Evolutionary conservation across 2,888 invertebrate species (phyloP).

Genomic region (Dryocosmus kuriphilus): DNA sequence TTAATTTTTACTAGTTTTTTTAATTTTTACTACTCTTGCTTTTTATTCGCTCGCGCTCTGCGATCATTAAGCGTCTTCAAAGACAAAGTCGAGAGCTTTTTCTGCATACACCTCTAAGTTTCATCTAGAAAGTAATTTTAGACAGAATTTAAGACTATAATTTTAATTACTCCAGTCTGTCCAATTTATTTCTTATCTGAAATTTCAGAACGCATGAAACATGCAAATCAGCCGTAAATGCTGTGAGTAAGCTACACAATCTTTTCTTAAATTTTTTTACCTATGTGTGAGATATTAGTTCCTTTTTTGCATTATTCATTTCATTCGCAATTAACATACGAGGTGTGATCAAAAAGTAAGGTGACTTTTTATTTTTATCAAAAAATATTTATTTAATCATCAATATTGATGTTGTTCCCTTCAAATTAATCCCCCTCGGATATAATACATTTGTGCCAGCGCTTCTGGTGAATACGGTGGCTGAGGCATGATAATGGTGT

Average conservation of each 20-base stretch:
- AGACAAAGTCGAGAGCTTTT: neutral
- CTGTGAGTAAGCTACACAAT: neutral
- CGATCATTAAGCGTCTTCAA: neutral
- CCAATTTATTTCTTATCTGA: neutral
- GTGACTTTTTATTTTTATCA: too few relatives aligned
- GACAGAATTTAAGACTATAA: neutral
- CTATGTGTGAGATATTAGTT: neutral
- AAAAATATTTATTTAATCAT: too few relatives aligned
- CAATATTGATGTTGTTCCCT: too few relatives aligned
- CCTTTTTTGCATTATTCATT: neutral
- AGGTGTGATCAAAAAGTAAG: too few relatives aligned
- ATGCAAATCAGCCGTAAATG: neutral
- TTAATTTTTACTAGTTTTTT: neutral
- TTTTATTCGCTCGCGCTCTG: neutral
- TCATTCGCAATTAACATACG: too few relatives aligned
- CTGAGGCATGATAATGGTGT: too few relatives aligned
- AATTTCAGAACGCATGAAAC: neutral
- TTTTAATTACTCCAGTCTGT: neutral
- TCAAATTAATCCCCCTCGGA: too few relatives aligned
- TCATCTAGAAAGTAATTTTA: neutral
- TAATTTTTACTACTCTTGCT: too few relatives aligned
- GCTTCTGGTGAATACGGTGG: too few relatives aligned
- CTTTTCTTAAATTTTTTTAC: neutral
- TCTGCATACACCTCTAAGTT: neutral
- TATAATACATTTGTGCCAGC: too few relatives aligned